Evolutionary conservation across 2,113 vertebrate species (phyloP).

Genomic region (Gymnobelideus leadbeateri): DNA sequence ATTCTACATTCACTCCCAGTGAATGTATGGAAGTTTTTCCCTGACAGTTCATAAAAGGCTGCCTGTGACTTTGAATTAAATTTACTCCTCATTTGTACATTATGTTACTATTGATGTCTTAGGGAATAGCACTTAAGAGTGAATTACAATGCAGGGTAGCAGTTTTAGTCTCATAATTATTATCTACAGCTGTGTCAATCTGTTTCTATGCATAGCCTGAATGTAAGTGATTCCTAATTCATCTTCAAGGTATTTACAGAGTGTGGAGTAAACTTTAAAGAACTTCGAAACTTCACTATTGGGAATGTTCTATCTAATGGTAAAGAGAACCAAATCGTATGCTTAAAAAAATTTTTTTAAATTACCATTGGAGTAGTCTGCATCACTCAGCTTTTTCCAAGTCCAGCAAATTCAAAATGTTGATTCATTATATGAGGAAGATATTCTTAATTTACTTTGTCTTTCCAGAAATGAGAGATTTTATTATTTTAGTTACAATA

Average conservation of each 20-base stretch:
- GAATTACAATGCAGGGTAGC: constrained; percentile 35
- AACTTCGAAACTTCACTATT: not conserved
- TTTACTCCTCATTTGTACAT: not conserved
- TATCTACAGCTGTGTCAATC: not conserved
- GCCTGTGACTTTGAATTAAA: constrained; percentile 46
- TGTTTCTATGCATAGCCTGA: constrained; percentile 1
- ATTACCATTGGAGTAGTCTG: not conserved
- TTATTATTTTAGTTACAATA: not conserved
- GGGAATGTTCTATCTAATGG: not conserved
- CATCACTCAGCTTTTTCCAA: not conserved
- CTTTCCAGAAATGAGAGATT: not conserved
- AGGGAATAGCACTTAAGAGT: constrained; percentile 3
- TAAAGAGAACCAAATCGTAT: not conserved
- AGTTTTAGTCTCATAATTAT: constrained; percentile 41
- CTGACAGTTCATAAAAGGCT: constrained; percentile 18
- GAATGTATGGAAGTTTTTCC: not conserved
- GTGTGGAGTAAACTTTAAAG: constrained; percentile 12
- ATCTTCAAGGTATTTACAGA: constrained; percentile 24
- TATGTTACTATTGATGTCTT: constrained; percentile 14
- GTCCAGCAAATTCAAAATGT: not conserved
- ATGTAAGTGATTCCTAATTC: constrained; percentile 27
- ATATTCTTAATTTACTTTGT: not conserved
- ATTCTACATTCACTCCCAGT: not conserved
- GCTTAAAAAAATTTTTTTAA: not conserved
- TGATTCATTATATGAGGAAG: not conserved